Conservation (phyloP, 2,888 invertebrate genomes). For the Exocentrus adspersus region DNA sequence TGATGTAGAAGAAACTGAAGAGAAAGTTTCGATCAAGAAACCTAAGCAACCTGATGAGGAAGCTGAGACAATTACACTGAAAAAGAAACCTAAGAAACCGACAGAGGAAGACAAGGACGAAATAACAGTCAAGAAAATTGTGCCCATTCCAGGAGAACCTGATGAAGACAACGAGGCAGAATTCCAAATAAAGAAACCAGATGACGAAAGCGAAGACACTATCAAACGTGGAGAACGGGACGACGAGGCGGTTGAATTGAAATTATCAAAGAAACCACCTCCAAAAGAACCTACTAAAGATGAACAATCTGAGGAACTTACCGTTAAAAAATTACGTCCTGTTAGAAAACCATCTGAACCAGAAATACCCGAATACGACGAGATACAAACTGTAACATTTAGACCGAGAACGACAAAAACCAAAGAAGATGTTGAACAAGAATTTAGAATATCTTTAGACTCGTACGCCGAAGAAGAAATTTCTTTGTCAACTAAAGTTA, state of each 20-base stretch:
- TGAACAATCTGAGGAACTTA: constrained; percentile 74
- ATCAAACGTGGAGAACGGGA: constrained; percentile 44
- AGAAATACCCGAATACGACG: constrained; percentile 77
- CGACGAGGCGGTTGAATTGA: constrained; percentile 51
- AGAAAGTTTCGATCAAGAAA: constrained; percentile 37
- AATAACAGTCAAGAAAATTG: constrained; percentile 42
- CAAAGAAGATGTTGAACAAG: constrained; percentile 89
- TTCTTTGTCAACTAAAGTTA: constrained; percentile 85
- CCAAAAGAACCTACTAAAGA: constrained; percentile 66
- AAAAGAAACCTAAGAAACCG: constrained; percentile 52
- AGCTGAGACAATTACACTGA: constrained; percentile 50
- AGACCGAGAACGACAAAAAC: constrained; percentile 80
- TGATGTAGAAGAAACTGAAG: constrained; percentile 49
- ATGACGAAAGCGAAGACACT: constrained; percentile 43
- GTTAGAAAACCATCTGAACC: constrained; percentile 72
- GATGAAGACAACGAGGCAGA: constrained; percentile 29
- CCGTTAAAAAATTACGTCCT: constrained; percentile 78
- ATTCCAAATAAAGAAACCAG: constrained; percentile 37
- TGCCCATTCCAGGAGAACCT: constrained; percentile 3
- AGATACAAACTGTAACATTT: constrained; percentile 83
- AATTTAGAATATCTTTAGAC: constrained; percentile 86
- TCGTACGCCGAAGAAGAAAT: constrained; percentile 90
- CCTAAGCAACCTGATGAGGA: constrained; percentile 54
- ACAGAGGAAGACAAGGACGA: constrained; percentile 68
- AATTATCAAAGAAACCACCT: constrained; percentile 57